phyloP scores from a whole-genome alignment of 1,140 invertebrate species.

The Drosophila littoralis region DNA sequence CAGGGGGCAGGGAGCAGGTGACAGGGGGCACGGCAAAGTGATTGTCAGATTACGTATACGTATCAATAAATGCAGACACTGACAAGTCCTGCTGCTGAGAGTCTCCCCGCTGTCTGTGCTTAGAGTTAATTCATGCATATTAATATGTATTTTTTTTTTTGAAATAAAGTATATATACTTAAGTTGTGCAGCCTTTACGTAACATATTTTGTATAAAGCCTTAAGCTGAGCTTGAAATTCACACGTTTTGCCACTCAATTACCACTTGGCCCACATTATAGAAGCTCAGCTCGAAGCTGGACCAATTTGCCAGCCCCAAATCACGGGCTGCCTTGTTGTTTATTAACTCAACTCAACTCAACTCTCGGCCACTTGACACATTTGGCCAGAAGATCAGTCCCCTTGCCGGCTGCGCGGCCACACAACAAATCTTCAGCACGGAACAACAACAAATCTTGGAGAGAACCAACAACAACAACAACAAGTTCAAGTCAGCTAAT shows the following conservation, averaged over 20 bases:
- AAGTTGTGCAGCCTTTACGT: no score
- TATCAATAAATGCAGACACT: slow-evolving; percentile 28
- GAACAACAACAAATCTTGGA: slow-evolving; percentile 25
- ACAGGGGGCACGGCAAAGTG: slow-evolving; percentile 29
- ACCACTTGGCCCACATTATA: slow-evolving; percentile 10
- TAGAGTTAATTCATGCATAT: no score
- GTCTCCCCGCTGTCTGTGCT: no score
- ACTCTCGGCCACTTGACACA: slow-evolving; percentile 67
- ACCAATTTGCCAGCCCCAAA: slow-evolving; percentile 20
- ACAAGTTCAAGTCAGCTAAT: slow-evolving; percentile 69
- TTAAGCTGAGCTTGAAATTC: background rate
- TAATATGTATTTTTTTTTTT: no score
- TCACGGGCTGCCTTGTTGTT: slow-evolving; percentile 40
- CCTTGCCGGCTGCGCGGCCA: slow-evolving; percentile 48
- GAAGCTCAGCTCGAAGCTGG: background rate
- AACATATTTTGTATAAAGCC: no score
- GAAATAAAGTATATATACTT: no score
- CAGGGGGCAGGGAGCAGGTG: background rate
- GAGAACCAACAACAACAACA: background rate
- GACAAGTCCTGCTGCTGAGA: background rate
- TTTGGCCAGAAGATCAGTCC: slow-evolving; percentile 74
- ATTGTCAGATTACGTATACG: slow-evolving; percentile 80
- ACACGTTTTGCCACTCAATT: slow-evolving; percentile 17
- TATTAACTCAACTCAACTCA: slow-evolving; percentile 51
- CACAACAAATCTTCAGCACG: slow-evolving; percentile 43